phyloP scores from a whole-genome alignment of 2,797 vertebrate species.

The Myotis daubentonii region DNA sequence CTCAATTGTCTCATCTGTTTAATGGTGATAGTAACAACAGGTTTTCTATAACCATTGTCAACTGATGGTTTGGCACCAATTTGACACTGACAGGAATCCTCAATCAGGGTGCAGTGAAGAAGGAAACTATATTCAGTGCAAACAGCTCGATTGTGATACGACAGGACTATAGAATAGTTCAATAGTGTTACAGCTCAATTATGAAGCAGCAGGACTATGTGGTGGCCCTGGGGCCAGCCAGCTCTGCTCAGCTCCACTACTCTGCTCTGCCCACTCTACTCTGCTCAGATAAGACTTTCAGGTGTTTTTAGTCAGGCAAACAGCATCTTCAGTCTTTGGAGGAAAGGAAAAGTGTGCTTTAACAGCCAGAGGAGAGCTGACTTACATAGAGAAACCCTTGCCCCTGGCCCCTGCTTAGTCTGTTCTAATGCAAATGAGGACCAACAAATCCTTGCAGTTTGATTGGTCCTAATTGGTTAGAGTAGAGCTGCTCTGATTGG shows the following conservation, averaged over 20 bases:
- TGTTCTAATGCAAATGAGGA: background rate
- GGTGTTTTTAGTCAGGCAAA: background rate
- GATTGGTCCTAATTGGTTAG: background rate
- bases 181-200: background rate
- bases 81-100: background rate
- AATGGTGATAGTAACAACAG: background rate
- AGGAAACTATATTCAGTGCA: background rate
- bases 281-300: background rate
- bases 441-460: background rate
- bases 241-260: background rate
- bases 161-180: background rate
- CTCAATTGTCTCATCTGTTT: background rate
- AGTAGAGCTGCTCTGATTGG: background rate
- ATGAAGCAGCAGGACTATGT: background rate
- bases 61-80: background rate
- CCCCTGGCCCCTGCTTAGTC: background rate
- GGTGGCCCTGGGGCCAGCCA: background rate
- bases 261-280: background rate
- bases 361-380: background rate
- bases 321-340: background rate
- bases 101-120: background rate
- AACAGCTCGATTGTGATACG: background rate
- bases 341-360: background rate
- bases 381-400: background rate
- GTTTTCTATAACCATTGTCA: conserved; percentile 16